Conservation (phyloP, 2,797 vertebrate genomes). For the Pangasius djambal region DNA sequence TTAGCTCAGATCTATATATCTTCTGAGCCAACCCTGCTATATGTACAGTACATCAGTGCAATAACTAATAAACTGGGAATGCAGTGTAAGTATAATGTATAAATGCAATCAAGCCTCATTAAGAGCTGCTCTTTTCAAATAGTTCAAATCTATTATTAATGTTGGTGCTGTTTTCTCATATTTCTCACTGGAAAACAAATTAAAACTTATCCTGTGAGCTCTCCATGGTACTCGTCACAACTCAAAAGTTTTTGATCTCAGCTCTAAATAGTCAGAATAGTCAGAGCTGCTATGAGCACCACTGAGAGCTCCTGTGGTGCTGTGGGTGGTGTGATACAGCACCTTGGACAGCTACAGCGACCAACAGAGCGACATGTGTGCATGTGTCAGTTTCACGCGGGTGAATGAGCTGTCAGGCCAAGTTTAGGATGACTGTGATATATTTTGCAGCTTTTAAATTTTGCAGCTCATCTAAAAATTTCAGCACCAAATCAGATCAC, state of each 20-base stretch:
- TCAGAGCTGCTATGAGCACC: slow-evolving; percentile 52
- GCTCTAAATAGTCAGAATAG: slow-evolving; percentile 18
- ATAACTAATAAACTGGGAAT: background rate
- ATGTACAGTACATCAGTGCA: background rate
- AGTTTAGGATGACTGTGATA: slow-evolving; percentile 37
- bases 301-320: slow-evolving; percentile 64
- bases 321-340: slow-evolving; percentile 55
- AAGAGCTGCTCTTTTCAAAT: slow-evolving; percentile 37
- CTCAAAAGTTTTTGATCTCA: slow-evolving; percentile 30
- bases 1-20: background rate
- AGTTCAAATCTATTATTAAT: background rate
- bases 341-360: slow-evolving; percentile 60
- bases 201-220: slow-evolving; percentile 15
- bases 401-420: slow-evolving; percentile 43
- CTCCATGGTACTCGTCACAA: background rate
- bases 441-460: slow-evolving; percentile 38
- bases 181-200: slow-evolving; percentile 3
- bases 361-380: slow-evolving; percentile 45
- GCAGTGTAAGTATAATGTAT: background rate
- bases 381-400: slow-evolving; percentile 42
- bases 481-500: slow-evolving; percentile 27
- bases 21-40: too few species aligned
- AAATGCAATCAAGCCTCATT: slow-evolving; percentile 7
- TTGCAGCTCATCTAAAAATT: slow-evolving; percentile 27
- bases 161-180: background rate